Evolutionary conservation across 2,797 vertebrate species (phyloP).

Genomic region (Oreochromis mossambicus): DNA sequence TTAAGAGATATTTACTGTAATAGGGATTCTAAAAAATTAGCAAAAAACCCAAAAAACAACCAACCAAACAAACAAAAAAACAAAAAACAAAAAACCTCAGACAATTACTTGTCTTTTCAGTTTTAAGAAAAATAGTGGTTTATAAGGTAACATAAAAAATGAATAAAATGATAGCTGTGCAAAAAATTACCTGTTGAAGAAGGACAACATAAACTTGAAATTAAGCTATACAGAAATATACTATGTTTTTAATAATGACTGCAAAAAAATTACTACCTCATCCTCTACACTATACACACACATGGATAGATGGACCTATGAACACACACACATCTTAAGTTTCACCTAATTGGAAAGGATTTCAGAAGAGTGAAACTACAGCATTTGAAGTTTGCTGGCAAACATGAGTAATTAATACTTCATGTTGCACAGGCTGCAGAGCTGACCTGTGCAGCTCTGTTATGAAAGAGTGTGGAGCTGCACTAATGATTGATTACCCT

Average conservation of each 20-base stretch:
- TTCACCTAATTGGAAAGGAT: background rate
- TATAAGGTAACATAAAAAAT: background rate
- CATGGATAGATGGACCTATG: background rate
- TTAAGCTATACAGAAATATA: background rate
- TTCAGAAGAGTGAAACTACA: background rate
- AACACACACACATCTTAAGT: background rate
- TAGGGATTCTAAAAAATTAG: background rate
- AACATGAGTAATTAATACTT: constrained; percentile 30
- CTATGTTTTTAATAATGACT: background rate
- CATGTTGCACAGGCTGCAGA: background rate
- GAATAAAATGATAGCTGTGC: background rate
- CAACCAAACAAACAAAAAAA: background rate
- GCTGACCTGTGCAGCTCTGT: constrained; percentile 4
- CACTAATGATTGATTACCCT: constrained; percentile 31
- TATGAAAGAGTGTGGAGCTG: background rate
- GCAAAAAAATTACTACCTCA: background rate
- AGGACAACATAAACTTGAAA: background rate
- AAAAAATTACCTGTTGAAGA: background rate
- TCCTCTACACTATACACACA: background rate
- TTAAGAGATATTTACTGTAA: background rate
- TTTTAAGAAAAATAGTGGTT: background rate
- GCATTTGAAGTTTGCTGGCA: background rate
- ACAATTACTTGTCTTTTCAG: background rate
- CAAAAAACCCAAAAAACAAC: accelerated
- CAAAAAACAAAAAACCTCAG: background rate